Conservation (phyloP, 1,140 invertebrate genomes). For the Aculops lycopersici region DNA sequence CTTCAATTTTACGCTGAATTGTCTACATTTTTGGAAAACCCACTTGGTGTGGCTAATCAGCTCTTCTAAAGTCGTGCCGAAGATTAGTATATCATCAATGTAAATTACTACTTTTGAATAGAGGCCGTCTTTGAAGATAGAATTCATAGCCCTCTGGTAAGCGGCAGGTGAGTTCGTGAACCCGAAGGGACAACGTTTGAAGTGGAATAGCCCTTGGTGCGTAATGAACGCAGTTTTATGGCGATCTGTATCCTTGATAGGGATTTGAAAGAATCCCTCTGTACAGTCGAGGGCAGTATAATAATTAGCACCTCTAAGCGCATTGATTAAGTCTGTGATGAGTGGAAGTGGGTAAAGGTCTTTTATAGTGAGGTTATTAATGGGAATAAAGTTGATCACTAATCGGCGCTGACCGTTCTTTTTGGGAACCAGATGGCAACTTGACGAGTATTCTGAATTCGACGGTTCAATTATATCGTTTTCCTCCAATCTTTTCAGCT, state of each 20-base stretch:
- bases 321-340: conserved; percentile 2
- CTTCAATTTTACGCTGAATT: not conserved
- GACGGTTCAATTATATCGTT: conserved; percentile 15
- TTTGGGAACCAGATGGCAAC: conserved; percentile 13
- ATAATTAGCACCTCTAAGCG: conserved; percentile 13
- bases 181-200: conserved; percentile 9
- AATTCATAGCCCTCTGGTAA: conserved; percentile 15
- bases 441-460: conserved; percentile 15
- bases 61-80: not conserved
- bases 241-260: conserved; percentile 12
- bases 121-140: not conserved
- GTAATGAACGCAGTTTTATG: conserved; percentile 17
- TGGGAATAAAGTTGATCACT: conserved; percentile 2
- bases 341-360: conserved; percentile 1
- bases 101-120: not conserved
- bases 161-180: conserved; percentile 8
- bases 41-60: not conserved
- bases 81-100: conserved; percentile 7
- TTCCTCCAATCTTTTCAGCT: conserved; percentile 7
- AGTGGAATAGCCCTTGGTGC: conserved; percentile 11
- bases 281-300: conserved; percentile 19
- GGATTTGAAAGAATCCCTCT: conserved; percentile 19
- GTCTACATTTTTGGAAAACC: not conserved
- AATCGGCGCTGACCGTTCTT: conserved; percentile 2
- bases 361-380: conserved; percentile 1